phyloP scores from a whole-genome alignment of 2,797 vertebrate species.

The Crypturellus tataupa region DNA sequence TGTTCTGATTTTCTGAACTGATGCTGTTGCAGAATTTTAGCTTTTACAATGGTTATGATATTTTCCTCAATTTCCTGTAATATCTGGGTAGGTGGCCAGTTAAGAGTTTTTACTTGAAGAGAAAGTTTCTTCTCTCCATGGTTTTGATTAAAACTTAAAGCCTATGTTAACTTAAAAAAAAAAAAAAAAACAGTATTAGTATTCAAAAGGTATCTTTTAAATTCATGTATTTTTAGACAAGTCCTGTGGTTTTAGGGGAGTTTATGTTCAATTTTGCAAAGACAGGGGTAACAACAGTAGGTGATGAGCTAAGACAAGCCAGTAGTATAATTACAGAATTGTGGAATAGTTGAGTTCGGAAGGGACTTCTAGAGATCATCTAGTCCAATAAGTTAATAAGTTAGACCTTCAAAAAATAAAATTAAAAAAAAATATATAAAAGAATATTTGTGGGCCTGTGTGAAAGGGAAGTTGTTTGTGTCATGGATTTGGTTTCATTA shows the following conservation, averaged over 20 bases:
- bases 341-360: too few relatives aligned
- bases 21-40: slow-evolving; percentile 6
- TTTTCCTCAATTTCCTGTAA: background rate
- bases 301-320: background rate
- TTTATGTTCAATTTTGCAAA: background rate
- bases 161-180: background rate
- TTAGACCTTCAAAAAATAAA: background rate
- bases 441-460: background rate
- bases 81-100: background rate
- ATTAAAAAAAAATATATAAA: background rate
- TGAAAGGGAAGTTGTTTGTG: background rate
- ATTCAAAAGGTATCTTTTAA: background rate
- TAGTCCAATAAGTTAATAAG: background rate
- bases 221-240: background rate
- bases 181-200: background rate
- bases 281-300: background rate
- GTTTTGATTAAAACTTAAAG: background rate
- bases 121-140: background rate
- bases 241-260: background rate
- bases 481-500: background rate
- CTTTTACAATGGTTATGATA: background rate
- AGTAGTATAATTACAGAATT: background rate
- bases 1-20: background rate
- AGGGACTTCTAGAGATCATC: too few relatives aligned
- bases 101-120: background rate